phyloP scores from a whole-genome alignment of 64 coral and sea anemone species.

The Montipora sp. region DNA sequence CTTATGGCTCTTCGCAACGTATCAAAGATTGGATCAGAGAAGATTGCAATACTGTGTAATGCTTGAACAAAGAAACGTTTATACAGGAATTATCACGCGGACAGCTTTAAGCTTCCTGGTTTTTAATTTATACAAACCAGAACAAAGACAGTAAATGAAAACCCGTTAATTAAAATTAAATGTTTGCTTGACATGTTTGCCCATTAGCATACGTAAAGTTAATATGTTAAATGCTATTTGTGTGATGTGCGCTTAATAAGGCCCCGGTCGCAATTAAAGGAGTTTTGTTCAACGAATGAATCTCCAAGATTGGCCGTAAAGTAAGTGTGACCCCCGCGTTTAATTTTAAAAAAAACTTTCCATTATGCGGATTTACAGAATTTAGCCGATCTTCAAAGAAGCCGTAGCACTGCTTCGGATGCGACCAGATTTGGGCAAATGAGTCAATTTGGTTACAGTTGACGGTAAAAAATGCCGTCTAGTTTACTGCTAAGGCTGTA shows the following conservation, averaged over 20 bases:
- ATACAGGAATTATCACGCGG: background rate
- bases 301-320: background rate
- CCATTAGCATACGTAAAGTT: background rate
- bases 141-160: background rate
- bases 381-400: background rate
- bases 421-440: background rate
- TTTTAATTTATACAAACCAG: background rate
- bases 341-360: background rate
- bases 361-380: background rate
- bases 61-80: background rate
- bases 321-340: background rate
- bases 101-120: background rate
- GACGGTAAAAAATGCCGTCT: background rate
- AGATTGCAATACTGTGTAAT: background rate
- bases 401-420: background rate
- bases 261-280: background rate
- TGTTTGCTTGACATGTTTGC: background rate
- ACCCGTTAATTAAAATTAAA: background rate
- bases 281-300: background rate
- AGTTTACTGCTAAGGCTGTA: background rate
- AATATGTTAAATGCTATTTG: background rate
- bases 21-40: background rate
- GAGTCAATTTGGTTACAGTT: background rate
- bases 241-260: background rate
- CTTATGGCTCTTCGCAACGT: background rate